Conservation (phyloP, 2,888 invertebrate species). For the Asteroscopus sphinx region DNA sequence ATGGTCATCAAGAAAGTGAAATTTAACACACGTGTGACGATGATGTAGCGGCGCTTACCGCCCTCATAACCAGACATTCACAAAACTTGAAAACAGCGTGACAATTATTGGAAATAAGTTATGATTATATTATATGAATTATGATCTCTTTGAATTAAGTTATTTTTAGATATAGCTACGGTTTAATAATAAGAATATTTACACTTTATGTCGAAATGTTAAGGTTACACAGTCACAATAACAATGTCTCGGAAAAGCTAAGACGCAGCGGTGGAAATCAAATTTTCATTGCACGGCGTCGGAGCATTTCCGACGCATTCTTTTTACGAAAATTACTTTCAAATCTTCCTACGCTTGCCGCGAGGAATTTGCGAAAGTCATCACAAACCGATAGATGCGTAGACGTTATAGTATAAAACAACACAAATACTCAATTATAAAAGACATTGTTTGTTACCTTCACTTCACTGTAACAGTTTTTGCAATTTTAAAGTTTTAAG, state of each 20-base stretch:
- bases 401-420: constrained; percentile 65
- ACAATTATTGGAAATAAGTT: constrained; percentile 81
- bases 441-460: constrained; percentile 74
- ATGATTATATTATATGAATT: constrained; percentile 87
- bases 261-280: constrained; percentile 71
- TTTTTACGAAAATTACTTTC: constrained; percentile 56
- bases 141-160: constrained; percentile 88
- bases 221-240: constrained; percentile 67
- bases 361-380: constrained; percentile 63
- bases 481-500: constrained; percentile 63
- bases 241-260: constrained; percentile 69
- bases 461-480: constrained; percentile 64
- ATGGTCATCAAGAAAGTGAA: constrained; percentile 35
- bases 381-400: constrained; percentile 43
- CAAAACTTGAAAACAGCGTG: constrained; percentile 63
- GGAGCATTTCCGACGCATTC: constrained; percentile 73
- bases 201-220: constrained; percentile 59
- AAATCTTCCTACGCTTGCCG: constrained; percentile 60
- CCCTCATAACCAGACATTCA: constrained; percentile 40
- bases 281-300: constrained; percentile 72
- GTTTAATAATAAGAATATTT: constrained; percentile 61
- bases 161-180: constrained; percentile 75
- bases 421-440: constrained; percentile 87
- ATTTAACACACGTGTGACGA: constrained; percentile 16
- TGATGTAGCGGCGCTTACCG: background rate